phyloP scores from a whole-genome alignment of 1,140 invertebrate species.

The Acromyrmex echinatior region DNA sequence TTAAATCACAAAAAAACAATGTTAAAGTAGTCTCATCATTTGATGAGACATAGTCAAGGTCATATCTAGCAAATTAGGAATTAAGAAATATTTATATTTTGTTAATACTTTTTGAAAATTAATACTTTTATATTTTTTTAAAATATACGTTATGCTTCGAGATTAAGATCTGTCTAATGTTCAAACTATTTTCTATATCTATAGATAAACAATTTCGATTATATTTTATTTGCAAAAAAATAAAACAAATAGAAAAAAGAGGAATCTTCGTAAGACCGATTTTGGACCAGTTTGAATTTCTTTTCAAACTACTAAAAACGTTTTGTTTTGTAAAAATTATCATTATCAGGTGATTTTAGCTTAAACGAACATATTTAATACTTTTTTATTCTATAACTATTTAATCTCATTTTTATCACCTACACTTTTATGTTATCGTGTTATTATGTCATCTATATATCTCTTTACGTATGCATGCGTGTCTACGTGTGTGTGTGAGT shows the following conservation, averaged over 20 bases:
- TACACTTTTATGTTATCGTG: no score
- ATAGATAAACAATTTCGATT: slow-evolving; percentile 15
- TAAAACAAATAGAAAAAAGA: neutral
- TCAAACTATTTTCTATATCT: slow-evolving; percentile 23
- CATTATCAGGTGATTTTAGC: no score
- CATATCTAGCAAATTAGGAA: slow-evolving; percentile 31
- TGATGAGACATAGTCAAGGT: slow-evolving; percentile 71
- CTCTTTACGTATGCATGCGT: no score
- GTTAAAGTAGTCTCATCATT: slow-evolving; percentile 86
- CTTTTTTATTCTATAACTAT: no score
- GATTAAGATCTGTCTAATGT: slow-evolving; percentile 5
- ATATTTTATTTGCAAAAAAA: slow-evolving; percentile 8
- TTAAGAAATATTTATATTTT: slow-evolving; percentile 34
- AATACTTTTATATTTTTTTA: slow-evolving; percentile 29
- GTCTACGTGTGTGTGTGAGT: no score
- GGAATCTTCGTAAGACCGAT: no score
- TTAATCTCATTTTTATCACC: no score
- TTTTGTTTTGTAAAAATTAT: no score
- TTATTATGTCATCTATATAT: no score
- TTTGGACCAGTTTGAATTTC: no score
- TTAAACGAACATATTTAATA: no score
- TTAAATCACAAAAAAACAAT: slow-evolving; percentile 86
- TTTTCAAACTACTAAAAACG: no score
- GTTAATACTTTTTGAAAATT: slow-evolving; percentile 24
- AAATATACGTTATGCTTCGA: slow-evolving; percentile 8